Base-by-base conservation (phyloP, 1,140 invertebrate species). In the Archivesica marissinica region DNA sequence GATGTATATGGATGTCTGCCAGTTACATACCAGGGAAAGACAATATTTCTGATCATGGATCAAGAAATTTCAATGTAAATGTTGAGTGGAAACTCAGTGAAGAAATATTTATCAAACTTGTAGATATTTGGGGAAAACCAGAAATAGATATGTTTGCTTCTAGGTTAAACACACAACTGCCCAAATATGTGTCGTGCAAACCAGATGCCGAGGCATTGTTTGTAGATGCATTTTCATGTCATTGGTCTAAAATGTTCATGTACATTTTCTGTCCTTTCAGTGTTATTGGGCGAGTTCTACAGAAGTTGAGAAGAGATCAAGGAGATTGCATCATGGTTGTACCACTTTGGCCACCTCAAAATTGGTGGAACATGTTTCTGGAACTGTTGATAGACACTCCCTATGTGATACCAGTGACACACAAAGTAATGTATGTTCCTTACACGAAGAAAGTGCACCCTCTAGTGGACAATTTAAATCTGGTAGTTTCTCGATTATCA, bases 401-500 rank as follows among this genome's bases (percentile, higher is more conserved):
- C 44, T 28, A 86, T 6, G 38, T 75, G 1, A 11, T 84, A 0
- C 38, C 33, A 61, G 23, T 47, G 2, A 76, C 9, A 11, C 17
- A 74, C 20, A 35, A 25, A 30, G 59, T 78, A n/a, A 64, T 82
- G 13, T 25, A 13, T 7, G 33, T 87, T 39, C 75, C 61, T 15
- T 7, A 54, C 2, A 64, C 81, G 39, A 35, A 79, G 11, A 68
- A 75, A 68, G 56, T 79, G n/a, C 75, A 86, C 68, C 76, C 85
- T 20, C 56, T 89, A 9, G 20, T 20, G n/a, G 44, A 75, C 17
- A 84, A 44, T 3, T 30, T 89, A 38, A 17, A 54, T 17, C 68
- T 89, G 17, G 47, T 89, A 64, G 77, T 61, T 64, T 85, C 70
- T 70, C 70, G 23, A 7, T 61, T 87, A 85, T 85, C 85, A 68